Evolutionary conservation across 2,888 invertebrate genomes (phyloP).

Genomic region (Silvanus unidentatus): DNA sequence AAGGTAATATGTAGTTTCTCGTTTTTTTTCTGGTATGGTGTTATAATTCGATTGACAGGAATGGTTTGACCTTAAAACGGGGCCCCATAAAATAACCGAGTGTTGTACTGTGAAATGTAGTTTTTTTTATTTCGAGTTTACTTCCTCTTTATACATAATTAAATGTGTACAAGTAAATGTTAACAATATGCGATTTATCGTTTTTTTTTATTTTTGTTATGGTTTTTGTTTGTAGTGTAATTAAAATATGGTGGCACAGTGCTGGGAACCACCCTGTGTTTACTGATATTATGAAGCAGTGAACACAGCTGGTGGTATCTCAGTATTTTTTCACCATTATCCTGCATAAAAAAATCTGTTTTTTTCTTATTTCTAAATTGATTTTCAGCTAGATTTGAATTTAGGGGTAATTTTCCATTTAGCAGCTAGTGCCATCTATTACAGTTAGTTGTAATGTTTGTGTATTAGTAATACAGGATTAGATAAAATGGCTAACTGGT

Average conservation of each 20-base stretch:
- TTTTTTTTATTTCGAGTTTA: too few relatives aligned
- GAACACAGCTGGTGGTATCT: slow-evolving; percentile 99
- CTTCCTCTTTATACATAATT: too few relatives aligned
- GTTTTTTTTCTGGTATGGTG: too few relatives aligned
- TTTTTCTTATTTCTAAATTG: too few relatives aligned
- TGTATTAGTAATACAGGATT: too few relatives aligned
- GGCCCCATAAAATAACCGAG: background rate
- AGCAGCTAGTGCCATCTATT: too few relatives aligned
- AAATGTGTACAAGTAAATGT: too few relatives aligned
- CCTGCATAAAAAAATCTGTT: background rate
- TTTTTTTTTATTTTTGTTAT: background rate
- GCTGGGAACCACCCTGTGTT: slow-evolving; percentile 98
- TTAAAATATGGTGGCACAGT: slow-evolving; percentile 24
- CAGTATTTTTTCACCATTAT: slow-evolving; percentile 64
- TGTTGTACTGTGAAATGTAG: background rate
- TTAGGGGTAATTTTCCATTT: too few relatives aligned
- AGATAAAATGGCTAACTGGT: too few relatives aligned
- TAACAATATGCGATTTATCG: background rate
- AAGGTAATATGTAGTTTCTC: slow-evolving; percentile 1
- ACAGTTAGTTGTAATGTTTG: too few relatives aligned
- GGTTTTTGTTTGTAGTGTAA: background rate
- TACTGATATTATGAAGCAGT: slow-evolving; percentile 71
- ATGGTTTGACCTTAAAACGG: slow-evolving; percentile 1
- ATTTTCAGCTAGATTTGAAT: too few relatives aligned
- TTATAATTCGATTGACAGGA: slow-evolving; percentile 1